Base-by-base conservation (phyloP, 2,113 vertebrate genomes). In the Platichthys stellatus region DNA sequence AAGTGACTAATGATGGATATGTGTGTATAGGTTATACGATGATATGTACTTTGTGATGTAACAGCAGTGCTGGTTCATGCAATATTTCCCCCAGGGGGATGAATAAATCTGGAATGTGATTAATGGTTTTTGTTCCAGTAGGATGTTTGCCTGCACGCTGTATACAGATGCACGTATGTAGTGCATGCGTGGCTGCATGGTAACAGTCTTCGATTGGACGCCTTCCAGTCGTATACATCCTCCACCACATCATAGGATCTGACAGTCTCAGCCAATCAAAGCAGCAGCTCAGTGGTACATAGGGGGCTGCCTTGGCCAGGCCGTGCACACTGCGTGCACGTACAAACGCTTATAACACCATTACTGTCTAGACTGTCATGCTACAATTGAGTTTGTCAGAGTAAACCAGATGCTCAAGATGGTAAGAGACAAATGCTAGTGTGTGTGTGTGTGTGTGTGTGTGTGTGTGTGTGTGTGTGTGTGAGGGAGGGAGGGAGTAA, bases 171-270 rank as follows among this genome's bases (percentile, higher is more conserved):
- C 8, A 56, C 45, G 15, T 74, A 78, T 81, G 31, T 51, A 49
- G 69, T 69, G 62, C 72, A 75, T 35, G 26, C 0, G 7, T 66
- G 60, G 80, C 63, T 85, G 87, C 92, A 91, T 93, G 69, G 92
- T 78, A 93, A 93, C 92, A 90, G 76, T 35, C 76, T 81, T 76
- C 88, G 79, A 93, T 92, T 90, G 92, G 90, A 79, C 69, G 66
- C 68, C 21, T 7, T 65, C 73, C 62, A 69, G 82, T 84, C 75
- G 72, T 87, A 89, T 80, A 82, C 90, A 89, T 84, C 82, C 76
- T 86, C 40, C 61, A 62, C 72, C 62, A 69, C 62, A 84, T 75
- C 63, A 65, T 66, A 47, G 72, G 65, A 69, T 78, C 77, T 85
- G 61, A 76, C 58, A 11, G 47, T 70, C 47, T 88, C 62, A 63